phyloP scores from a whole-genome alignment of 30 jellyfish, hydroid and myxozoan genomes.

The Pelagia noctiluca region DNA sequence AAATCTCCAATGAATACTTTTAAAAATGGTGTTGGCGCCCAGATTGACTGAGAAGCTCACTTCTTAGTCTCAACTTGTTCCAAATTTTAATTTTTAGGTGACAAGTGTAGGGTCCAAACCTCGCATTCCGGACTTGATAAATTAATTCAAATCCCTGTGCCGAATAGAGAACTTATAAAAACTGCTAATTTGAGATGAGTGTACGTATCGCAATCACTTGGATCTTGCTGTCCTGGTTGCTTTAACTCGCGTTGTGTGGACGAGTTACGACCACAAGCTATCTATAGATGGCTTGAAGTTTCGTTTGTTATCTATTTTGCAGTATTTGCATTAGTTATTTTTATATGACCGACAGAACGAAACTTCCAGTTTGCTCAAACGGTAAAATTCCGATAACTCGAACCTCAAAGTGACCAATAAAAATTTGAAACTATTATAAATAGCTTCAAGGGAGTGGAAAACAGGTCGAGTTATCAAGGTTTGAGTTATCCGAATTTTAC shows the following conservation, averaged over 20 bases:
- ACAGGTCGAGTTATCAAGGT: constrained; percentile 4
- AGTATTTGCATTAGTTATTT: not conserved
- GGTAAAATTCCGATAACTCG: constrained; percentile 1
- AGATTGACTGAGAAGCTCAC: constrained; percentile 2
- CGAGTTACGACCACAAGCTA: constrained; percentile 4
- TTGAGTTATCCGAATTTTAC: not conserved
- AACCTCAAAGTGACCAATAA: constrained; percentile 3
- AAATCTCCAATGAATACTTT: not conserved
- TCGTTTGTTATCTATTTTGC: constrained; percentile 2
- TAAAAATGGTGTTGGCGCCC: not conserved
- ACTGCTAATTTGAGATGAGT: constrained; percentile 1
- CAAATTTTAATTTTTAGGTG: not conserved
- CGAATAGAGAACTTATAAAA: not conserved
- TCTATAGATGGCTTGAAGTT: constrained; percentile 3
- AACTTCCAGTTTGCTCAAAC: constrained; percentile 2
- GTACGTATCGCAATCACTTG: constrained; percentile 17
- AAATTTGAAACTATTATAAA: not conserved
- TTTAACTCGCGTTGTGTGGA: not conserved
- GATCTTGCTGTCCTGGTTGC: constrained; percentile 9
- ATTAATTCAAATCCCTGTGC: constrained; percentile 3
- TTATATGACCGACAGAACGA: not conserved
- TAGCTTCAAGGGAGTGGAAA: constrained; percentile 3
- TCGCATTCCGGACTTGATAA: constrained; percentile 2
- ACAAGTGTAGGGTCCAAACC: constrained; percentile 5
- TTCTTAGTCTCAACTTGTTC: constrained; percentile 3